Evolutionary conservation across 2,888 invertebrate genomes (phyloP).

Genomic region (Icerya purchasi): DNA sequence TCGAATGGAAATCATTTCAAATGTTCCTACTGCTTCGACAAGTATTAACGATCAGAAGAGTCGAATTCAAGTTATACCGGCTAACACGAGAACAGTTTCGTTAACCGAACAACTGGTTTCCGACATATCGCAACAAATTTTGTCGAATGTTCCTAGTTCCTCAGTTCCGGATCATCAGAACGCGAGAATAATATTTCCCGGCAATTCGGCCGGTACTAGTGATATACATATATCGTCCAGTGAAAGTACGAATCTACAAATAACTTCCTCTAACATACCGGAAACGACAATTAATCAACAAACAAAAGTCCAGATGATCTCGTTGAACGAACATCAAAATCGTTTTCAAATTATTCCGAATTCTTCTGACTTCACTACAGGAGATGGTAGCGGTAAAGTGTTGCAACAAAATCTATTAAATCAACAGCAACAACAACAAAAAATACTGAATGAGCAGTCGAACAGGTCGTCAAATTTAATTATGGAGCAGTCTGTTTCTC

Average conservation of each 20-base stretch:
- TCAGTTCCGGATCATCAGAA: slow-evolving; percentile 10
- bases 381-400: neutral
- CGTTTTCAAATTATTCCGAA: slow-evolving; percentile 10
- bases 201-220: neutral
- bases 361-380: neutral
- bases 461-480: too few relatives aligned
- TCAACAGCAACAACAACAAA: neutral
- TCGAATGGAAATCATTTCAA: slow-evolving; percentile 18
- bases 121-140: slow-evolving; percentile 16
- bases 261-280: slow-evolving; percentile 4
- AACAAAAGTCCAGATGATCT: slow-evolving; percentile 17
- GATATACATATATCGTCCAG: slow-evolving; percentile 8
- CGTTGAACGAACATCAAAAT: slow-evolving; percentile 13
- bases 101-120: slow-evolving; percentile 16
- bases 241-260: slow-evolving; percentile 8
- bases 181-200: slow-evolving; percentile 8
- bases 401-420: neutral
- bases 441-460: too few relatives aligned
- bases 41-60: slow-evolving; percentile 16
- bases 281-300: slow-evolving; percentile 2
- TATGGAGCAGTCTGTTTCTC: neutral
- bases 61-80: slow-evolving; percentile 18
- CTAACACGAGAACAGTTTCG: slow-evolving; percentile 15
- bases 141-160: slow-evolving; percentile 18
- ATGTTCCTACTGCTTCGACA: slow-evolving; percentile 14